Base-by-base conservation (phyloP, 2,888 invertebrate genomes). In the Volucella zonaria region DNA sequence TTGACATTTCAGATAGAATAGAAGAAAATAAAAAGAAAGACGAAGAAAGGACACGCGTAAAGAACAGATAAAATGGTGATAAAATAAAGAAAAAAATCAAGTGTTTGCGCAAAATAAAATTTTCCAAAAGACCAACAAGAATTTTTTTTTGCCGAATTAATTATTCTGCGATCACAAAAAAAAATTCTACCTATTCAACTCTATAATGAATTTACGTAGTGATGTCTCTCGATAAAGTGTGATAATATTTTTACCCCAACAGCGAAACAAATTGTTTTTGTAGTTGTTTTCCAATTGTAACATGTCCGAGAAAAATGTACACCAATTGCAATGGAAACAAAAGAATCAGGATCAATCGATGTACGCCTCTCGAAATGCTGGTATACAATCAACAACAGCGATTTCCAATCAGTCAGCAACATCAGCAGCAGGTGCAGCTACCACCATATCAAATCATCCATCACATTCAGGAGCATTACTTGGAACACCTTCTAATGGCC, bases 241-340 rank as follows among this genome's bases (percentile, higher is more conserved):
- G 81, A 85, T 77, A 52, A 58, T 47, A 54, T 80, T 71, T 62
- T 67, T 62, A 31, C 54, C 66, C 59, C 45, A 42, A 14, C 62
- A 45, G 42, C 31, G 47, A 75, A 81, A 85, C 81, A 85, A 80
- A 76, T 73, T 77, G 81, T 81, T 81, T 85, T 85, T 81, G 81
- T 81, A 81, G 49, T 68, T 86, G 82, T 83, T 83, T 86, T 80
- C 71, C 62, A 68, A 70, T 77, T 76, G 76, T 89, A 89, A 89
- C 88, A 91, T 91, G 91, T 91, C 91, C 89, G 91, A 91, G 52
- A 91, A 91, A 90, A 91, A 91, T 89, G 90, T 88, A 87, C 90
- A 89, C 87, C 88, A 89, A 88, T 89, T 88, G 87, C 91, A 91
- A 88, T 91, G 91, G 91, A 88, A 90, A 87, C 89, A 87, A 87